These are phyloP conservation scores for Cyprinodon brontotheroides DNA, from an alignment of 2,113 vertebrate genomes.

Conservation along the genomic window DNA sequence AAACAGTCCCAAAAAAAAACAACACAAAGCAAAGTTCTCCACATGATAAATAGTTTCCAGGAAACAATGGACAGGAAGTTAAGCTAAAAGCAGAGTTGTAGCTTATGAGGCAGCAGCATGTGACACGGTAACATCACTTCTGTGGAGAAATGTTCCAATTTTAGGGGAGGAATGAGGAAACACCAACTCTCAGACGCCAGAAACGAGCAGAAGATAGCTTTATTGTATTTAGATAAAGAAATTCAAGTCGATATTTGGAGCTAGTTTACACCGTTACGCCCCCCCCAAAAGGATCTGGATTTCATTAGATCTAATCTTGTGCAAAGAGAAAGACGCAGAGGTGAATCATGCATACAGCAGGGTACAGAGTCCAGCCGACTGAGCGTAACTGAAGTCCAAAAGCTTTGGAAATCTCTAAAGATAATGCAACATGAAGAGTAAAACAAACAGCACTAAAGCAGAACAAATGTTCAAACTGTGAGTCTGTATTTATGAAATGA, in stretches of 20 bases:
- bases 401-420: not conserved
- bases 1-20: constrained; percentile 32
- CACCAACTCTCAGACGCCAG: not conserved
- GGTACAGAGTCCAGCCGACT: not conserved
- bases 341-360: not conserved
- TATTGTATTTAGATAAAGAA: not conserved
- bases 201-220: not conserved
- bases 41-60: constrained; percentile 40
- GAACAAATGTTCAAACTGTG: constrained; percentile 7
- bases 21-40: constrained; percentile 25
- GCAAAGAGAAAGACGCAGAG: not conserved
- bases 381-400: constrained; percentile 8
- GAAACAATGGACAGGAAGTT: constrained; percentile 19
- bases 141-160: constrained; percentile 3
- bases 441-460: not conserved
- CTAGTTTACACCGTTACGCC: too few species aligned
- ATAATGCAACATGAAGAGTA: not conserved
- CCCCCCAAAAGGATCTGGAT: not conserved
- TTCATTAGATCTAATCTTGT: constrained; percentile 2
- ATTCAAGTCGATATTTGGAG: too few species aligned
- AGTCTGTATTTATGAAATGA: not conserved
- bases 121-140: constrained; percentile 16
- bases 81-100: constrained; percentile 7
- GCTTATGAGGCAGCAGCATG: constrained; percentile 28
- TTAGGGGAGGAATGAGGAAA: constrained; percentile 24